Conservation (phyloP, 2,888 invertebrate species). For the Chrysolina oricalcia region DNA sequence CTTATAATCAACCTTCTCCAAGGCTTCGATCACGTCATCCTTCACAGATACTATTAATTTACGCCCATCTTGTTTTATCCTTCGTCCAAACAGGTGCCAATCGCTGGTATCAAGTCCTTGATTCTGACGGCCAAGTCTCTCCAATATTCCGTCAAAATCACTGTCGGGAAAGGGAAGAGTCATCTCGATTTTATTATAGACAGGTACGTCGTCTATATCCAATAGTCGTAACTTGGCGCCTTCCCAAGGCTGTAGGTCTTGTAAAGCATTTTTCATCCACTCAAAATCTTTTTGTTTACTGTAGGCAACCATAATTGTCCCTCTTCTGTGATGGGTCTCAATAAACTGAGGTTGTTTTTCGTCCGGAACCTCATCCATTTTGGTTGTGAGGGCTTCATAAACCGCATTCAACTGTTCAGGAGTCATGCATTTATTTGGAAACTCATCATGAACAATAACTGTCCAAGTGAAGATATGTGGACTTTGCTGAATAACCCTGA, state of each 20-base stretch:
- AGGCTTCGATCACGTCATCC: slow-evolving; percentile 7
- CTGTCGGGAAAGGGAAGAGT: slow-evolving; percentile 24
- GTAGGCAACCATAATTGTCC: neutral
- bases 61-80: slow-evolving; percentile 1
- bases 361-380: slow-evolving; percentile 2
- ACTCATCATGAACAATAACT: neutral
- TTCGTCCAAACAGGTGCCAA: slow-evolving; percentile 35
- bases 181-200: slow-evolving; percentile 32
- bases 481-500: neutral
- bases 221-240: neutral
- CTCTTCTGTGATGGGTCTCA: neutral
- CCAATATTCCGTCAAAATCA: slow-evolving; percentile 30
- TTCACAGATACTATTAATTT: slow-evolving; percentile 21
- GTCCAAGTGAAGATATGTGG: neutral
- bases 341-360: neutral
- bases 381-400: neutral
- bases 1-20: slow-evolving; percentile 19
- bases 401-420: neutral
- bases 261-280: slow-evolving; percentile 3
- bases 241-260: neutral
- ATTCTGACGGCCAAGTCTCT: slow-evolving; percentile 36
- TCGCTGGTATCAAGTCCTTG: slow-evolving; percentile 25
- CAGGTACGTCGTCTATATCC: slow-evolving; percentile 22
- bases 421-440: slow-evolving; percentile 12
- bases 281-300: neutral